Base-by-base conservation (phyloP, 2,888 invertebrate species). In the Meteorus cinctellus region DNA sequence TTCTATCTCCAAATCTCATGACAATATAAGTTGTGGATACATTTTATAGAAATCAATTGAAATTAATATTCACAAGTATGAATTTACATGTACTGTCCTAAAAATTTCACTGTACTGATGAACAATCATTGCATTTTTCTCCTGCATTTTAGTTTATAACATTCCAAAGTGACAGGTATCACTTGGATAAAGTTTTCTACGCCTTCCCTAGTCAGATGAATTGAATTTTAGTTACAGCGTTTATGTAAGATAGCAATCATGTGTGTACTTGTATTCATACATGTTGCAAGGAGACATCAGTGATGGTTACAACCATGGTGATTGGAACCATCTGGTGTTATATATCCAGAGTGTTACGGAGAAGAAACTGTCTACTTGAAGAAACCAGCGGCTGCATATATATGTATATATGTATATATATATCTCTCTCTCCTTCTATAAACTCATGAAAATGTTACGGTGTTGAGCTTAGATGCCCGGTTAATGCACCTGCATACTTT, bases 401-500 rank as follows among this genome's bases (percentile, higher is more conserved):
- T n/a, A 65, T 77, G 41, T 63, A 14, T n/a, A n/a, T n/a, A n/a
- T n/a, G 24, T 19, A 19, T 66, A 66, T 19, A 55, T 55, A 55
- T 24, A 55, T 55, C 24, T 19, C 14, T 31, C 74, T 71, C 72
- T 71, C 60, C 62, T 76, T 79, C 75, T 67, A 36, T 71, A 77
- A 79, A 78, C 69, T 75, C 66, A 74, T 80, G 69, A 77, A 77
- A 82, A 82, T 84, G 86, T 86, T 86, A 86, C 85, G 86, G 83
- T 84, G 83, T 83, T 83, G 84, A 75, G 79, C 76, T 74, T 78
- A 78, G 85, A 87, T 86, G 86, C 86, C 86, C 87, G 87, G 87
- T 87, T 87, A 86, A 87, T 87, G 87, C 87, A 87, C 87, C 87
- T 87, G 86, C 85, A 84, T 84, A 84, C 83, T 82, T 83, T 81